Evolutionary conservation across 2,797 vertebrate genomes (phyloP).

Genomic region (Rhinatrema bivittatum): DNA sequence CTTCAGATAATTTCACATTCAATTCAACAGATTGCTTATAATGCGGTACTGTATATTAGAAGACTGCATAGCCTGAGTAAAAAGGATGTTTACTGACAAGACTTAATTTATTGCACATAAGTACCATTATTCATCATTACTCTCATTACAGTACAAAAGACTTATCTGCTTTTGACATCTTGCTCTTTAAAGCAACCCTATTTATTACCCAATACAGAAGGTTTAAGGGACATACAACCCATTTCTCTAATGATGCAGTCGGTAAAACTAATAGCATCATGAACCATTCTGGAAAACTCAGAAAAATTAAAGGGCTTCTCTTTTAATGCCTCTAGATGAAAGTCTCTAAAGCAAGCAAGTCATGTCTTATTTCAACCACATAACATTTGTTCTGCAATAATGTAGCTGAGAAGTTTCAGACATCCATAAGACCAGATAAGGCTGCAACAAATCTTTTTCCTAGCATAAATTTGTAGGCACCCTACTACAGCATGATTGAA

Average conservation of each 20-base stretch:
- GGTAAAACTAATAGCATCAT: constrained; percentile 27
- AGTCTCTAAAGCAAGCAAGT: constrained; percentile 20
- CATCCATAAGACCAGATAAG: too few species aligned
- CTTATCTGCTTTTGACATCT: constrained; percentile 47
- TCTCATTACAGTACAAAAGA: constrained; percentile 50
- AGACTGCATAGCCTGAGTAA: constrained; percentile 42
- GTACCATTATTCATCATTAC: constrained; percentile 52
- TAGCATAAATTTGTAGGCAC: too few species aligned
- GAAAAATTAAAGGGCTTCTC: constrained; percentile 23
- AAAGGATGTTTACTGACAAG: constrained; percentile 43
- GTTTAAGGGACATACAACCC: constrained; percentile 38
- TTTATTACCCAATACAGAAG: constrained; percentile 39
- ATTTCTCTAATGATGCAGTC: constrained; percentile 43
- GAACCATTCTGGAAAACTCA: constrained; percentile 24
- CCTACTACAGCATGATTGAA: too few species aligned
- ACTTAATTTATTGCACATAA: constrained; percentile 41
- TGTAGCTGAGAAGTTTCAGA: too few species aligned
- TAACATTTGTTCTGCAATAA: too few species aligned
- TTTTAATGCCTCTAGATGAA: constrained; percentile 28
- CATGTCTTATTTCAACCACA: too few species aligned
- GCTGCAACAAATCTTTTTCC: too few species aligned
- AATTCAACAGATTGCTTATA: constrained; percentile 40
- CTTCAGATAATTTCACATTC: constrained; percentile 40
- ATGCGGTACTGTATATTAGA: too few species aligned
- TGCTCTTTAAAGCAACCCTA: constrained; percentile 50